A percentile compares a stretch with the other conserved stretches of the same genome.
Conservation (phyloP, 2,113 vertebrate genomes). For the Catharus bicknelli region DNA sequence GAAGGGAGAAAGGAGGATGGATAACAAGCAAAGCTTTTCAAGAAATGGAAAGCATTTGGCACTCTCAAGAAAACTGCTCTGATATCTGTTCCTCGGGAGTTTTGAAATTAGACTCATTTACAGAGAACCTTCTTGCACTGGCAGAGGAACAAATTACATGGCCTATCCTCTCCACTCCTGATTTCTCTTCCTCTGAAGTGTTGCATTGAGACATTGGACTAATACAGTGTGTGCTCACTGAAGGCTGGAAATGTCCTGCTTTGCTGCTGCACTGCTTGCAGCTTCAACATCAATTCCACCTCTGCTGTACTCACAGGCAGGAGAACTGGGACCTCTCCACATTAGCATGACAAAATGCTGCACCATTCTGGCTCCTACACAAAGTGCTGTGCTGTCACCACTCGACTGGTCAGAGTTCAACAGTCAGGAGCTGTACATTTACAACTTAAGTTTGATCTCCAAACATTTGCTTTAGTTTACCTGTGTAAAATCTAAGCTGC, state of each 20-base stretch:
- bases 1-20: neutral
- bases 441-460: neutral
- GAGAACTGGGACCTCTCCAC: neutral
- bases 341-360: neutral
- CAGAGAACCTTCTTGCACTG: neutral
- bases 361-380: neutral
- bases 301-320: accelerated
- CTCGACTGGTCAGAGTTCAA: neutral
- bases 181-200: neutral
- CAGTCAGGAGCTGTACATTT: neutral
- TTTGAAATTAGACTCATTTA: neutral
- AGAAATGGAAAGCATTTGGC: neutral
- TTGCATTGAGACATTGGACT: neutral
- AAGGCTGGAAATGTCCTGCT: neutral
- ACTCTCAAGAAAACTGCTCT: neutral
- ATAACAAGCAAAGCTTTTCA: neutral
- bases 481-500: neutral
- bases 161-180: neutral
- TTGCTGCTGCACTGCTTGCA: neutral
- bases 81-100: neutral
- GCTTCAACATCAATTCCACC: neutral
- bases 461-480: neutral
- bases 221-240: neutral
- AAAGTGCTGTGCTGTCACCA: neutral
- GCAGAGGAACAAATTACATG: neutral